Conservation (phyloP, 2,888 invertebrate species). For the Galeruca laticollis region DNA sequence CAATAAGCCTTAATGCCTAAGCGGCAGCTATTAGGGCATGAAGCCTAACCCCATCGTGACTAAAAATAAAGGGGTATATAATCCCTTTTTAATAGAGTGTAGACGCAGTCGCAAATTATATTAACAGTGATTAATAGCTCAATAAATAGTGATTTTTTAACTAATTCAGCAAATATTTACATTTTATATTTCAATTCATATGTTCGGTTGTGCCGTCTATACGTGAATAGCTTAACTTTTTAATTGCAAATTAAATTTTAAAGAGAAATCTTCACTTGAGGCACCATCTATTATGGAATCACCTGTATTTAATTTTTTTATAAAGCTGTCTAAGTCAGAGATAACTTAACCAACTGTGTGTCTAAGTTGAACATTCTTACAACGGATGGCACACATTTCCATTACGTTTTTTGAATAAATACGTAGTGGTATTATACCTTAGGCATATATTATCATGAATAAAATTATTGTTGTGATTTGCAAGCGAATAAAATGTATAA, state of each 20-base stretch:
- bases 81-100: background rate
- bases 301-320: background rate
- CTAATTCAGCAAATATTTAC: background rate
- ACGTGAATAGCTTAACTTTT: background rate
- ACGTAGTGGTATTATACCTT: background rate
- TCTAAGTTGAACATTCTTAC: background rate
- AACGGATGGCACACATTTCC: background rate
- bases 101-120: slow-evolving; percentile 17
- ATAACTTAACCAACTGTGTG: too few species aligned
- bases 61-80: slow-evolving; percentile 15
- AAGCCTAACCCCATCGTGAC: too few species aligned
- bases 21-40: too few species aligned
- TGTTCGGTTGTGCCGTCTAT: background rate
- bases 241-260: background rate
- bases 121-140: background rate
- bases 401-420: background rate
- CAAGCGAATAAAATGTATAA: background rate
- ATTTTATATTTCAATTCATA: too few species aligned
- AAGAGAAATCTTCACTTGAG: background rate
- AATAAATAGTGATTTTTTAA: too few species aligned
- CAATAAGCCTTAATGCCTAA: too few species aligned
- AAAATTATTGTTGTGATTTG: background rate
- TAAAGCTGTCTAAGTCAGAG: too few species aligned
- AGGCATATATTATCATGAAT: background rate
- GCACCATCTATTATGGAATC: background rate